These are phyloP conservation scores for Dasyornis broadbenti DNA, from an alignment of 2,113 vertebrate genomes.

Conservation along the genomic window DNA sequence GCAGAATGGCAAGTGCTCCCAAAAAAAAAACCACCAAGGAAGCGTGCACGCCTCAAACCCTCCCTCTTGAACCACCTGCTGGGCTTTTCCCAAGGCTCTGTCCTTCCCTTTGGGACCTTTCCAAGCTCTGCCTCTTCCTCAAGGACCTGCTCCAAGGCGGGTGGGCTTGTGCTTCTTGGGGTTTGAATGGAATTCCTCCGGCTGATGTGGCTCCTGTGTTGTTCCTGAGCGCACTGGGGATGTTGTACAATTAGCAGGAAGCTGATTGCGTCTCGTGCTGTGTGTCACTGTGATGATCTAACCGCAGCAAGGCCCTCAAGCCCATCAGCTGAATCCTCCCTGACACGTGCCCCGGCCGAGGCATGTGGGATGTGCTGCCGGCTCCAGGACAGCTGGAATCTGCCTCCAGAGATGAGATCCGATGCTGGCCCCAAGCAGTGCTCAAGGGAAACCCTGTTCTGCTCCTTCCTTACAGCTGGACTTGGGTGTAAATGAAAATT, in stretches of 20 bases:
- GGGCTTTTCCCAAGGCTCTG: background rate
- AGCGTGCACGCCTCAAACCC: background rate
- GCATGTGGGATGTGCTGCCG: accelerated
- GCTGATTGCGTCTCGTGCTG: background rate
- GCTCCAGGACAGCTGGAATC: background rate
- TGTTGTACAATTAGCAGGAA: background rate
- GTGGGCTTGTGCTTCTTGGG: background rate
- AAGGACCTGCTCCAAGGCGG: background rate
- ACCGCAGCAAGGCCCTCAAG: background rate
- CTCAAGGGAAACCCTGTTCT: background rate
- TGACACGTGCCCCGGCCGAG: background rate
- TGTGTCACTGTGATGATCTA: background rate
- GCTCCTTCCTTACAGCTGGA: no score
- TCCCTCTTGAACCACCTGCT: background rate
- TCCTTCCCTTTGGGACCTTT: background rate
- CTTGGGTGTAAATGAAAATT: background rate
- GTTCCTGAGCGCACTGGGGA: background rate
- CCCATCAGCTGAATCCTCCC: background rate
- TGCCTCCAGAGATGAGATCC: background rate
- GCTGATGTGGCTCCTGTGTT: background rate
- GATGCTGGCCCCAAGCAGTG: background rate
- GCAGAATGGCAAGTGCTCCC: background rate
- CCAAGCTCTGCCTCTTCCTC: background rate
- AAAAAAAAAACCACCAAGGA: background rate
- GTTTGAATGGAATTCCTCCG: background rate